Evolutionary conservation across 2,113 vertebrate species (phyloP).

Genomic region (Phyllostomus hastatus): DNA sequence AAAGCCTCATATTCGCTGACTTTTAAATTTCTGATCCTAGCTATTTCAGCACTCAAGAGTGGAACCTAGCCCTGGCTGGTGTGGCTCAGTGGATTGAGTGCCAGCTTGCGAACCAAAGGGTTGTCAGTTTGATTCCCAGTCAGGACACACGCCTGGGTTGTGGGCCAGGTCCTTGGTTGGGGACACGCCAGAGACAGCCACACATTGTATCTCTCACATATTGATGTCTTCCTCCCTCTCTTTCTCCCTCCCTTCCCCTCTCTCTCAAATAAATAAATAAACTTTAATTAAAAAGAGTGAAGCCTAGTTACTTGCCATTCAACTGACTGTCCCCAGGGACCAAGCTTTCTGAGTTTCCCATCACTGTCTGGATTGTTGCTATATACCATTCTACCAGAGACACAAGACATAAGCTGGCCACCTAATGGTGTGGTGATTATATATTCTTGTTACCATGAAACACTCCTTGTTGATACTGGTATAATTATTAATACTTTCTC

Average conservation of each 20-base stretch:
- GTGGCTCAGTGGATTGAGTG: too few species aligned
- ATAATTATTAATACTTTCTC: background rate
- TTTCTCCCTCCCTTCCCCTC: too few species aligned
- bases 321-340: background rate
- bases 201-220: too few species aligned
- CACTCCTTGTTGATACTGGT: background rate
- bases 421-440: background rate
- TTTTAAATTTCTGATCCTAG: background rate
- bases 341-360: constrained; percentile 23
- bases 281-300: background rate
- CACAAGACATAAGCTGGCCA: background rate
- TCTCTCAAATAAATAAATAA: too few species aligned
- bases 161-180: too few species aligned
- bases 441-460: background rate
- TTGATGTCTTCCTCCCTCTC: too few species aligned
- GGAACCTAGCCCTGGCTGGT: background rate
- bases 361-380: background rate
- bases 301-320: background rate
- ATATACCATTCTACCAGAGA: background rate
- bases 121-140: too few species aligned
- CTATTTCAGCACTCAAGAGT: background rate
- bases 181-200: too few species aligned
- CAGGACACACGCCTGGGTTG: too few species aligned
- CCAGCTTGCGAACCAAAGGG: too few species aligned
- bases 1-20: background rate